A percentile compares a stretch with the other conserved stretches of the same genome.
These are phyloP conservation scores for Macrochelys suwanniensis DNA, from an alignment of 2,797 vertebrate genomes.

Conservation along the genomic window DNA sequence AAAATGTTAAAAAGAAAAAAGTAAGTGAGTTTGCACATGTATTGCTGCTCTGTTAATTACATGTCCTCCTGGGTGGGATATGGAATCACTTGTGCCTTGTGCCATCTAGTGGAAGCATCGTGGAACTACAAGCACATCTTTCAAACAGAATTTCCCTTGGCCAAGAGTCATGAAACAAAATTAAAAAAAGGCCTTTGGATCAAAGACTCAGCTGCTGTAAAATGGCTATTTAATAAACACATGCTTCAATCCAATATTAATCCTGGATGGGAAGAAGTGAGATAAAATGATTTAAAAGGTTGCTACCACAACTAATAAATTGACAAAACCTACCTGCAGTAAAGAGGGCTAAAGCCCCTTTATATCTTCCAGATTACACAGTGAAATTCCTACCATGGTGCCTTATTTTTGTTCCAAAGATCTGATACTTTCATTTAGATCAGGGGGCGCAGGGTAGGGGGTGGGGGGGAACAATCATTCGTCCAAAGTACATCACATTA, in stretches of 20 bases:
- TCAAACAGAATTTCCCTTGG: not conserved
- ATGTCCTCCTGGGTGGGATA: not conserved
- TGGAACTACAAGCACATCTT: not conserved
- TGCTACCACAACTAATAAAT: fast-evolving
- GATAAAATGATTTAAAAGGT: not conserved
- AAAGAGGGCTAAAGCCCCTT: not conserved
- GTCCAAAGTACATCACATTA: not conserved
- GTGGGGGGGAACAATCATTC: fast-evolving
- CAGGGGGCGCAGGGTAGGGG: not conserved
- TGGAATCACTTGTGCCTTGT: not conserved
- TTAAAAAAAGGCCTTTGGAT: fast-evolving
- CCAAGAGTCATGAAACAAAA: not conserved
- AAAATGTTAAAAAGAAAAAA: not conserved
- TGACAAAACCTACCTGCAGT: fast-evolving
- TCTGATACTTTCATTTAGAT: not conserved
- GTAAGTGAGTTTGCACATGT: fast-evolving
- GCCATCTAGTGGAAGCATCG: slow-evolving; percentile 61
- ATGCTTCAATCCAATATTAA: fast-evolving
- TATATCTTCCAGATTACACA: not conserved
- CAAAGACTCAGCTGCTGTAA: not conserved
- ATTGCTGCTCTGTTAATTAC: not conserved
- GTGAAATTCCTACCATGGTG: not conserved
- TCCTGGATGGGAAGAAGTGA: not conserved
- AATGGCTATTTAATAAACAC: not conserved
- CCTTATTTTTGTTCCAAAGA: fast-evolving